Evolutionary conservation across 2,888 invertebrate genomes (phyloP).

Genomic region (Ophion obscuratus): DNA sequence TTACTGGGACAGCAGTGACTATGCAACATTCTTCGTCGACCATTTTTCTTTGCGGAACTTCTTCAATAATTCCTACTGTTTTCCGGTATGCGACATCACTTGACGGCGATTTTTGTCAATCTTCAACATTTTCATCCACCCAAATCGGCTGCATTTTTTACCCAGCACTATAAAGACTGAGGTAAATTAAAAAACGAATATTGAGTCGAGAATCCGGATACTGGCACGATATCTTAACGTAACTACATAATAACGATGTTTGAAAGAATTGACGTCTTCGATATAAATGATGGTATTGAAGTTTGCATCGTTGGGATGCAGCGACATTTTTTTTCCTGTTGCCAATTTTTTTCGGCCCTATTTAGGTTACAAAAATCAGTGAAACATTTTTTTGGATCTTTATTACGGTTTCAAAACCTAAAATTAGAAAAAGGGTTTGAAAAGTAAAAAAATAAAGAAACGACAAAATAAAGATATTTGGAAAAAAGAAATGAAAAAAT

Average conservation of each 20-base stretch:
- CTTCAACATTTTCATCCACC: neutral
- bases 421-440: too few relatives aligned
- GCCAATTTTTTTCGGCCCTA: too few relatives aligned
- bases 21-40: neutral
- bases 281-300: neutral
- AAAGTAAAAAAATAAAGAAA: too few relatives aligned
- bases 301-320: too few relatives aligned
- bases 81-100: neutral
- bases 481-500: too few relatives aligned
- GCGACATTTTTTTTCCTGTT: too few relatives aligned
- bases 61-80: neutral
- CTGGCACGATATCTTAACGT: neutral
- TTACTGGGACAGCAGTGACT: neutral
- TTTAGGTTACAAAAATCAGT: too few relatives aligned
- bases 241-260: neutral
- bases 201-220: neutral
- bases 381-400: too few relatives aligned
- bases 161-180: too few relatives aligned
- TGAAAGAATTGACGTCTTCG: neutral
- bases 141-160: neutral
- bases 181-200: neutral
- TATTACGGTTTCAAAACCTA: too few relatives aligned
- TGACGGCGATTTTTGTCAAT: neutral
- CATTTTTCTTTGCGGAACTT: neutral
- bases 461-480: too few relatives aligned